phyloP scores from a whole-genome alignment of 2,888 invertebrate species.

The Byasa hedistus region DNA sequence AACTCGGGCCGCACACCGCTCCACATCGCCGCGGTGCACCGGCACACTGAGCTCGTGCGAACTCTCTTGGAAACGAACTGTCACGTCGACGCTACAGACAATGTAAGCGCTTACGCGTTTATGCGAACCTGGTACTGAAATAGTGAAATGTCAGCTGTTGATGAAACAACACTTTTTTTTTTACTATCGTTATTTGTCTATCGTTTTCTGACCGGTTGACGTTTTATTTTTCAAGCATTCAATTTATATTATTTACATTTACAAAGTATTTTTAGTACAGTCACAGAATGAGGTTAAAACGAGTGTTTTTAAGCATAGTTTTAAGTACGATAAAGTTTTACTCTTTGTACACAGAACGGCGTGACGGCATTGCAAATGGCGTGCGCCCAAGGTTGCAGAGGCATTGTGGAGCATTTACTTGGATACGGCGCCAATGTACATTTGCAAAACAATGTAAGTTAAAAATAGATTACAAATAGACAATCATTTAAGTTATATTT shows the following conservation, averaged over 20 bases:
- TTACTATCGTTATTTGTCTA: background rate
- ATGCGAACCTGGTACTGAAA: constrained; percentile 29
- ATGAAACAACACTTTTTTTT: background rate
- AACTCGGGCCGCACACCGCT: constrained; percentile 86
- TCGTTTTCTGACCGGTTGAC: background rate
- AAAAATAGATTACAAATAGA: background rate
- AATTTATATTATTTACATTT: no score
- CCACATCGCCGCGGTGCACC: constrained; percentile 87
- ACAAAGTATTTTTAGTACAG: no score
- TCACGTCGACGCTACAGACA: constrained; percentile 77
- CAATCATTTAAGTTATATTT: no score
- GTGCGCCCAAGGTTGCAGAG: constrained; percentile 84
- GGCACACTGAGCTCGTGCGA: constrained; percentile 86
- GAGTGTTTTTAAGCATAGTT: no score
- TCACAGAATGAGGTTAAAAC: no score
- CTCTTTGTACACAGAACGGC: constrained; percentile 76
- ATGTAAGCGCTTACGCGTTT: constrained; percentile 42
- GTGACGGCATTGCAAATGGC: constrained; percentile 85
- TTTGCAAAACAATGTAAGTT: constrained; percentile 83
- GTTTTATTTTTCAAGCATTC: background rate
- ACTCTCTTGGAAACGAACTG: constrained; percentile 84
- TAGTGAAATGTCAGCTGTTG: constrained; percentile 8
- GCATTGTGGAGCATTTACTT: constrained; percentile 83
- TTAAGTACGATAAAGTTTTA: background rate
- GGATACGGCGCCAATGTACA: constrained; percentile 83